These are phyloP conservation scores for Drosophila yakuba DNA, from an alignment of 1,140 invertebrate genomes.

Conservation along the genomic window DNA sequence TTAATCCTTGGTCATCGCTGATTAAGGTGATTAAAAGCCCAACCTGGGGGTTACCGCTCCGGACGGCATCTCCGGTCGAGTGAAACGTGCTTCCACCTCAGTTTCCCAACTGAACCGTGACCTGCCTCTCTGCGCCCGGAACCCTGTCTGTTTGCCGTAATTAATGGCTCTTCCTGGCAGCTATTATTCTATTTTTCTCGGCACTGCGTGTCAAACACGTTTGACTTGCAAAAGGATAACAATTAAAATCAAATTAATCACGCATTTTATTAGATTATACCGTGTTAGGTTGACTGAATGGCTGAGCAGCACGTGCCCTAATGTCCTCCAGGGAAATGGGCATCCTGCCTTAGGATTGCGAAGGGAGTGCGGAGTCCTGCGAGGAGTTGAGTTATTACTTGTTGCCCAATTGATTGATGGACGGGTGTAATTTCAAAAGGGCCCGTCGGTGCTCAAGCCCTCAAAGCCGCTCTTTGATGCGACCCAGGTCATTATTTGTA, in stretches of 20 bases:
- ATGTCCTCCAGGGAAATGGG: conserved; percentile 18
- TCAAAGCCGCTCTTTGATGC: conserved; percentile 27
- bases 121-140: conserved; percentile 12
- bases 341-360: background rate
- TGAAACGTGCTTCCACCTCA: conserved; percentile 63
- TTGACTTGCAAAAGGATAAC: conserved; percentile 76
- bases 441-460: conserved; percentile 13
- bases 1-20: conserved; percentile 64
- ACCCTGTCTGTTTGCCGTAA: conserved; percentile 49
- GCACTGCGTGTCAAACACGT: conserved; percentile 64
- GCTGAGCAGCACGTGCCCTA: conserved; percentile 59
- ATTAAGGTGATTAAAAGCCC: conserved; percentile 65
- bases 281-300: conserved; percentile 65
- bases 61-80: conserved; percentile 44
- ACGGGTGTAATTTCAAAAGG: conserved; percentile 55
- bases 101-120: conserved; percentile 35
- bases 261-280: conserved; percentile 82
- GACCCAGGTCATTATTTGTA: conserved; percentile 33
- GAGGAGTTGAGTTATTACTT: conserved; percentile 71
- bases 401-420: conserved; percentile 74
- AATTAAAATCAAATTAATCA: conserved; percentile 83
- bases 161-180: conserved; percentile 75
- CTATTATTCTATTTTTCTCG: conserved; percentile 70
- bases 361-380: conserved; percentile 8
- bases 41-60: conserved; percentile 21